Evolutionary conservation across 2,797 vertebrate species (phyloP).

Genomic region (Hafferia zeledoni): DNA sequence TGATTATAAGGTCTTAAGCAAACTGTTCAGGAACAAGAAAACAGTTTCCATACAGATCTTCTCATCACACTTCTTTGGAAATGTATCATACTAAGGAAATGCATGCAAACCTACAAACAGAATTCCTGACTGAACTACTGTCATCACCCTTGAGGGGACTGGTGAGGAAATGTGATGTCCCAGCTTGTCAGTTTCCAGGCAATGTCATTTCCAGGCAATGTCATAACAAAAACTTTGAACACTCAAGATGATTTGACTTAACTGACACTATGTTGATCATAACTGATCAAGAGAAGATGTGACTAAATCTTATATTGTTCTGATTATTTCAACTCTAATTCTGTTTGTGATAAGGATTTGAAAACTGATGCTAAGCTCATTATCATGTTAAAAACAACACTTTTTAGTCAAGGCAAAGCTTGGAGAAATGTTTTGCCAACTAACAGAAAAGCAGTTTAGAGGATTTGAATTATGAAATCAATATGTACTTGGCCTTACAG

Average conservation of each 20-base stretch:
- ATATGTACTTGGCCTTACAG: neutral
- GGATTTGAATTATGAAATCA: slow-evolving; percentile 2
- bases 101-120: neutral
- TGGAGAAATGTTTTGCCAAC: neutral
- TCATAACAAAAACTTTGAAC: neutral
- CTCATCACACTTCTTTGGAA: neutral
- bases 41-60: neutral
- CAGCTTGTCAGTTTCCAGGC: neutral
- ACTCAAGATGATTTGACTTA: neutral
- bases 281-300: neutral
- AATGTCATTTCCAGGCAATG: neutral
- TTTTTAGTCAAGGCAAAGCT: neutral
- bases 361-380: neutral
- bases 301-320: neutral
- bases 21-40: neutral
- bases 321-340: neutral
- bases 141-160: neutral
- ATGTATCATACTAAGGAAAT: neutral
- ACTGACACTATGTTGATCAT: neutral
- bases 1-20: neutral
- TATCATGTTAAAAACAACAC: neutral
- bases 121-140: neutral
- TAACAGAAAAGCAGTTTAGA: neutral
- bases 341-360: neutral
- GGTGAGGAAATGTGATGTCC: neutral